Conservation (phyloP, 2,113 vertebrate genomes). For the Sus scrofa region DNA sequence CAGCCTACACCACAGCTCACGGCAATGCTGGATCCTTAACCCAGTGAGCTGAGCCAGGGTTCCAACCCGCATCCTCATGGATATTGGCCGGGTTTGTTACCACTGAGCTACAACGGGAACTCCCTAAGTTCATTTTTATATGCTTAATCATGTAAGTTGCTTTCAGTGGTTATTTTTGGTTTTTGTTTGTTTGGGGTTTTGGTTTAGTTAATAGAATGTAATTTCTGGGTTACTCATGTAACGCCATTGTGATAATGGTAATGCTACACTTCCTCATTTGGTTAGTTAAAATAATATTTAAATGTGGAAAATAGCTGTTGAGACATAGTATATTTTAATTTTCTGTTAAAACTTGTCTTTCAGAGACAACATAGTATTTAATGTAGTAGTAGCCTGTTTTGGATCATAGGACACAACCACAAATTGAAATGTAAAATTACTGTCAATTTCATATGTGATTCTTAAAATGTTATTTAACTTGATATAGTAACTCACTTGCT, state of each 20-base stretch:
- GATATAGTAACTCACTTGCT: neutral
- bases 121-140: neutral
- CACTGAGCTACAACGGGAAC: too few relatives aligned
- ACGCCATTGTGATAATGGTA: neutral
- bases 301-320: neutral
- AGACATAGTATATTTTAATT: neutral
- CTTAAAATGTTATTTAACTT: neutral
- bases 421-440: neutral
- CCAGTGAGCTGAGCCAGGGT: too few relatives aligned
- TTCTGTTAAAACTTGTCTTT: slow-evolving; percentile 45
- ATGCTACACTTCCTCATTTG: neutral
- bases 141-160: neutral
- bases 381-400: neutral
- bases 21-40: too few relatives aligned
- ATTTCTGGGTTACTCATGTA: neutral
- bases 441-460: neutral
- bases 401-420: neutral
- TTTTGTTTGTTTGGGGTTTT: neutral
- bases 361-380: neutral
- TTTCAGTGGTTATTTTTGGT: neutral
- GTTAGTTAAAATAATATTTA: slow-evolving; percentile 15
- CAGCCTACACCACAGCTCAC: too few relatives aligned
- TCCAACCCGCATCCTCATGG: too few relatives aligned
- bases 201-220: neutral
- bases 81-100: too few relatives aligned